Base-by-base conservation (phyloP, 2,113 vertebrate genomes). In the Apistogramma diplotaenia region DNA sequence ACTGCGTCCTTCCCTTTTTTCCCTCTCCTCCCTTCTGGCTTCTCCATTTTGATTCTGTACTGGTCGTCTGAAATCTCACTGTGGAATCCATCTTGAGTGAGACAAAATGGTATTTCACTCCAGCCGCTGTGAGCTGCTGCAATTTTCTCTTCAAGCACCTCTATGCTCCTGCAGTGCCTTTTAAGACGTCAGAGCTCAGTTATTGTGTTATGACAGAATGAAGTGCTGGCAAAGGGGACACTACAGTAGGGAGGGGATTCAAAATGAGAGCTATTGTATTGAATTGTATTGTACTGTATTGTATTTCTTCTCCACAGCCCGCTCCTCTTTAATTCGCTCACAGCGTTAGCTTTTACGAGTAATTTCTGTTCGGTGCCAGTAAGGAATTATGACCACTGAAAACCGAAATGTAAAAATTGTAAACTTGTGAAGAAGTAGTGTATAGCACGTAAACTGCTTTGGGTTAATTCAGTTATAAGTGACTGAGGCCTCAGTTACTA, bases 21-120 rank as follows among this genome's bases (percentile, higher is more conserved):
- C 25, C 25, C 80, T 89, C 78, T 90, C 81, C 89, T 89, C 88
- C 84, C 85, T 84, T 92, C 89, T 74, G 78, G 85, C 88, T 91
- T 94, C 93, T 94, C 93, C 94, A 93, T 94, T 94, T 94, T 94
- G 94, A 93, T 93, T 93, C 89, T 82, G 92, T 89, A 86, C 91
- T 90, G 92, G 92, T 90, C 82, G 84, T 92, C 89, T 87, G 90
- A 91, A 92, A 93, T 93, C 88, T 93, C 90, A 87, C 87, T 86
- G 93, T 93, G 94, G 93, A 93, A 92, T 94, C 93, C 93, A 93
- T 94, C 92, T 94, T 93, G 91, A 91, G 93, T 76, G 87, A 92
- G 90, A 90, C 92, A 91, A 93, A 94, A 92, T 92, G 90, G 81
- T 93, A 83, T 93, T 93, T 94, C 91, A 90, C 90, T 93, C 81